Evolutionary conservation across 2,113 vertebrate genomes (phyloP), one percentile per base, ranked within the genome.

Genomic region (Thinocorus orbignyianus): DNA sequence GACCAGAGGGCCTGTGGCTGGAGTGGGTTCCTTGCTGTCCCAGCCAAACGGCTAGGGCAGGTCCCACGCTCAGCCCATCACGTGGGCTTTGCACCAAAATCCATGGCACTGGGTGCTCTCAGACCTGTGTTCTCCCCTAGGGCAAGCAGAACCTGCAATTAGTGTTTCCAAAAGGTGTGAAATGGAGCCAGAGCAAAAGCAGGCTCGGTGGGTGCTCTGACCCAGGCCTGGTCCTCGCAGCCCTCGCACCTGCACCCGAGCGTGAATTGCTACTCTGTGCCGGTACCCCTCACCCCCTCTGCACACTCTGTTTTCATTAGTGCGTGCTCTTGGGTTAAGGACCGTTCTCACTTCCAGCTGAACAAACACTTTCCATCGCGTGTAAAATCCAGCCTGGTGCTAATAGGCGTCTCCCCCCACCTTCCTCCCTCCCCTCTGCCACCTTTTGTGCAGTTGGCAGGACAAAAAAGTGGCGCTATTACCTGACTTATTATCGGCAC

Each of bases 401-500:
- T 97, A 97, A 97, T 87, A 97, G 94, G 92, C 33, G 0, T 93
- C 90, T 70, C 58, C 89, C 89, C 72, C 73, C 19, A 1, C 93
- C 58, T 69, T 49, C 85, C 69, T 90, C 92, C 73, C 86, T 79
- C 77, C 82, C 52, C 60, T 91, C 81, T 95, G 92, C 95, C 93
- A 94, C 95, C 92, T 96, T 96, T 95, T 89, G 77, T 96, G 95
- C 82, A 87, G 93, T 93, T 96, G 95, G 87, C 85, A 84, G 92
- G 93, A 95, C 93, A 96, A 96, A 96, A 95, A 93, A 92, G 87
- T 89, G 91, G 73, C 0, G 16, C 93, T 96, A 91, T 97, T 96
- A 94, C 95, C 95, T 95, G 92, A 91, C 94, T 97, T 97, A 96
- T 94, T 97, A 90, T 92, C 77, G 9, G 94, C 96, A 92, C 28